These are phyloP conservation scores for Archaeoteleia sp. DNA, from an alignment of 2,888 invertebrate species.

Conservation along the genomic window DNA sequence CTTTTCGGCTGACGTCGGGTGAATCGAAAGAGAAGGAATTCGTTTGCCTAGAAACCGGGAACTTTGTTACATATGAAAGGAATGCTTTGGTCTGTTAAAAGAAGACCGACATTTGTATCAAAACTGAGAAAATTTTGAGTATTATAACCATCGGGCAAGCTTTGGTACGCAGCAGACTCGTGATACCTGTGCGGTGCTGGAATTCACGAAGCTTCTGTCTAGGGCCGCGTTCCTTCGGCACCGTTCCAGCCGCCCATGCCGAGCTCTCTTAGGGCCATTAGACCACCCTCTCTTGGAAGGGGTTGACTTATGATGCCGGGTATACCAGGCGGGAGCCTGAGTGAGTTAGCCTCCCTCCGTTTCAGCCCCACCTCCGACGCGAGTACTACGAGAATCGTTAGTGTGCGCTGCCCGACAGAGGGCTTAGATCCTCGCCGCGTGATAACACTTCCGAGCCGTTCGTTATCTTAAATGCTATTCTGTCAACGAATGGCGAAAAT, in stretches of 20 bases:
- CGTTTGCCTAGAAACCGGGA: no score
- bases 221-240: slow-evolving; percentile 27
- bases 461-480: slow-evolving; percentile 45
- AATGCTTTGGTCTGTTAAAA: no score
- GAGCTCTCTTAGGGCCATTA: slow-evolving; percentile 60
- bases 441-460: slow-evolving; percentile 37
- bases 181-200: slow-evolving; percentile 41
- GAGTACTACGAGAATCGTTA: slow-evolving; percentile 38
- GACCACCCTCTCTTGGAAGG: slow-evolving; percentile 58
- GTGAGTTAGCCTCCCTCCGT: slow-evolving; percentile 60
- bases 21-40: no score
- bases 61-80: no score
- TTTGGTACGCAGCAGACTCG: slow-evolving; percentile 43
- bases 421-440: slow-evolving; percentile 25
- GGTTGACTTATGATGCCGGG: slow-evolving; percentile 66
- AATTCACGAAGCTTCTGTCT: slow-evolving; percentile 44
- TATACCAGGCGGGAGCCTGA: slow-evolving; percentile 55
- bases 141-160: slow-evolving; percentile 52
- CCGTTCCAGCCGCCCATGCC: background rate
- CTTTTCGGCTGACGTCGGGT: no score
- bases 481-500: slow-evolving; percentile 30
- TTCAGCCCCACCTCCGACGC: no score
- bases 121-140: slow-evolving; percentile 64
- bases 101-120: slow-evolving; percentile 17
- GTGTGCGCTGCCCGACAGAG: slow-evolving; percentile 38